Evolutionary conservation across 2,888 invertebrate species (phyloP), one percentile per base, ranked within the genome.

Genomic region (Proisotoma minuta): DNA sequence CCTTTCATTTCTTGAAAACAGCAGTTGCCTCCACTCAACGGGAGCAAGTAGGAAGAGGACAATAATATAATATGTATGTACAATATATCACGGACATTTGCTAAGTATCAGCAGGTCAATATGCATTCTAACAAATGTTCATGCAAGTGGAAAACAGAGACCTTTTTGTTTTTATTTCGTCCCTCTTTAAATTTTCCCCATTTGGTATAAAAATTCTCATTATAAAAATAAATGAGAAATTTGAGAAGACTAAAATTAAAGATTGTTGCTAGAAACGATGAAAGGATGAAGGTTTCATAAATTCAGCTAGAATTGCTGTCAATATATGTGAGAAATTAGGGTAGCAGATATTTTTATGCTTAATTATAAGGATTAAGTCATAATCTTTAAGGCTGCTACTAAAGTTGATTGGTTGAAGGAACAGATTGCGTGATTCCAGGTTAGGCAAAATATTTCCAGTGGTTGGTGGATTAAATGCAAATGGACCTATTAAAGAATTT

Each of bases 401-500:
- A 20, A 43, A 43, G 43, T 43, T 43, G 43, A 43, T 24, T 5
- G 26, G 27, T 24, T n/a, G 18, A 3, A 43, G 5, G 4, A 43
- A 43, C 3, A 24, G n/a, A 12, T 5, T 48, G 48, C 22, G 18
- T 48, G 48, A 22, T 22, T 5, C 24, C 20, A 49, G 15, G 49
- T 20, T 5, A 49, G 49, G 49, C 3, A 23, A 22, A 23, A 3
- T 20, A 4, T 49, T 20, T 48, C 48, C 5, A 15, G 29, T 28
- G 23, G n/a, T 4, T 26, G 39, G 61, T 60, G 64, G 61, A 66
- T 62, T 61, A 68, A 64, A 71, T 69, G 66, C 68, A 69, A 70
- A 70, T 70, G 70, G 59, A 59, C 56, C 64, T 58, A 66, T 64
- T 70, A 66, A 68, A 70, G 64, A 58, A 64, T 59, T 39, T 49